Base-by-base conservation (phyloP, 1,140 invertebrate species). In the Anoplophora glabripennis region DNA sequence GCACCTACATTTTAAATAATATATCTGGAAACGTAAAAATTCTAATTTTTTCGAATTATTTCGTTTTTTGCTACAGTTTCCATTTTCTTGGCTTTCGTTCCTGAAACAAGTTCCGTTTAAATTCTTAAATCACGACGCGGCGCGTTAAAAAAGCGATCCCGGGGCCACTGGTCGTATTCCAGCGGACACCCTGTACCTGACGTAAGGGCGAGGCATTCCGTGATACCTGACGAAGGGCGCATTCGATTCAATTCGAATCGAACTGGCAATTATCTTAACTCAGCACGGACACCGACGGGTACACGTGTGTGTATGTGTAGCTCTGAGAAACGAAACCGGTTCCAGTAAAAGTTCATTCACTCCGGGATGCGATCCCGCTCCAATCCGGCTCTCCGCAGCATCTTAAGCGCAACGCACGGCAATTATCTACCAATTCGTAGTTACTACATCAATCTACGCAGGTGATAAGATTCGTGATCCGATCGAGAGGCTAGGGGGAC, bases 301-400 rank as follows among this genome's bases (percentile, higher is more conserved):
- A 66, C 64, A 66, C 64, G 62, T 64, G 65, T 67, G 57, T 57
- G 42, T 45, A n/a, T 28, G 21, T 28, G 21, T 28, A 57, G 41
- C 51, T 59, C 59, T 40, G 40, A 49, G 58, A 61, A 60, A 58
- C 46, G 55, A 58, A 66, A 67, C 65, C 65, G 65, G 65, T 67
- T 67, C 55, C 55, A 53, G 51, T 53, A 34, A 59, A 64, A 61
- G 65, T 67, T 67, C 65, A 67, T 67, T 67, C 65, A 67, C 65
- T 54, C 61, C 53, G 42, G 53, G 60, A 61, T 65, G 55, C 64
- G 53, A 63, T 63, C 60, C 35, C 41, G 44, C 56, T 58, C 37
- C 14, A 21, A 17, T 46, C 44, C 52, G 52, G 41, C 42, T 49
- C 46, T 35, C 52, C 42, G 49, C 28, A 35, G 38, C 59, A 57